phyloP scores from a whole-genome alignment of 2,888 invertebrate genomes.

The Synergus itoensis region DNA sequence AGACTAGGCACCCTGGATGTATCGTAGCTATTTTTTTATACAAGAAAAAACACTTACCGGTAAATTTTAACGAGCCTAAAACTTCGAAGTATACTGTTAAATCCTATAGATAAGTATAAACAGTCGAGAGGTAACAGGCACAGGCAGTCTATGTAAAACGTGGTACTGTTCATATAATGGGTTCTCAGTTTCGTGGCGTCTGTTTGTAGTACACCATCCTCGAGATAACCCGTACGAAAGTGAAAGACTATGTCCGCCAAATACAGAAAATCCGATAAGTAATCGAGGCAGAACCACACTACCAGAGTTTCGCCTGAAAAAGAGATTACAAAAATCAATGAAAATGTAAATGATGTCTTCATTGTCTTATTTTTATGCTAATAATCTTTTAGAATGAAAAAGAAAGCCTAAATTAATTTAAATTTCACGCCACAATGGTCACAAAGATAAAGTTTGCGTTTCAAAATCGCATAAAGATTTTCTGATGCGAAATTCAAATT shows the following conservation, averaged over 20 bases:
- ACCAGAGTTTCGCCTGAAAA: conserved; percentile 88
- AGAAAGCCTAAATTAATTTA: not conserved
- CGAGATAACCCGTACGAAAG: conserved; percentile 97
- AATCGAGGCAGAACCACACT: conserved; percentile 98
- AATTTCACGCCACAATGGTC: not conserved
- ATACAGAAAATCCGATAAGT: conserved; percentile 97
- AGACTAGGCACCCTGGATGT: no score
- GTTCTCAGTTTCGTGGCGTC: conserved; percentile 95
- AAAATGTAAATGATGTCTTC: not conserved
- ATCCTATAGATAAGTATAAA: conserved; percentile 97
- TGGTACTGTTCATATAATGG: conserved; percentile 98
- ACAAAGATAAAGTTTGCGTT: not conserved
- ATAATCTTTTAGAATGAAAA: not conserved
- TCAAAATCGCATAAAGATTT: not conserved
- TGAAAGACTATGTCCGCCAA: conserved; percentile 97
- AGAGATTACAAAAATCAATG: not conserved
- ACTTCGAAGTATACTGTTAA: conserved; percentile 96
- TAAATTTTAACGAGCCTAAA: conserved; percentile 98
- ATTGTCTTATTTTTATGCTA: not conserved
- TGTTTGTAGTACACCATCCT: conserved; percentile 98
- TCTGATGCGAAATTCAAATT: not conserved
- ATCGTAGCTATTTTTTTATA: not conserved
- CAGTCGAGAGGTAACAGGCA: conserved; percentile 98
- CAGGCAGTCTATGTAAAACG: conserved; percentile 99
- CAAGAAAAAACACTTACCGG: conserved; percentile 77